Evolutionary conservation across 2,888 invertebrate species (phyloP).

Genomic region (Thalpophila matura): DNA sequence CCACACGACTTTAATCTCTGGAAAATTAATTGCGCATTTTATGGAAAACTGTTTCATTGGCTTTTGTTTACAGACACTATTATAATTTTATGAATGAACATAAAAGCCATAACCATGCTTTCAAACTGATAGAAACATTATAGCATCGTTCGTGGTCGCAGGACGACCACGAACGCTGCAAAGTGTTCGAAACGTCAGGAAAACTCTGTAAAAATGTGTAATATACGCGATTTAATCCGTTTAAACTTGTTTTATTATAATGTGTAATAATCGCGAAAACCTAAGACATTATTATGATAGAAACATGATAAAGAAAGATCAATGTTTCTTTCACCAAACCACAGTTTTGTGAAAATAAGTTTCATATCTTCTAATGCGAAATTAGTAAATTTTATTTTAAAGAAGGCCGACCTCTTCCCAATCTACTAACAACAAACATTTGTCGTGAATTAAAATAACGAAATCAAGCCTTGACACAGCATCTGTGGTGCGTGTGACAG

Average conservation of each 20-base stretch:
- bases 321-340: not conserved
- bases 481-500: constrained; percentile 28
- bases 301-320: not conserved
- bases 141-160: too few relatives aligned
- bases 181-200: too few relatives aligned
- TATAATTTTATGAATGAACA: constrained; percentile 7
- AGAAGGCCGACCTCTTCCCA: not conserved
- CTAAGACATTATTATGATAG: too few relatives aligned
- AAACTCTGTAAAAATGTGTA: too few relatives aligned
- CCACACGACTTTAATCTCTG: constrained; percentile 34
- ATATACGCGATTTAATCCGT: too few relatives aligned
- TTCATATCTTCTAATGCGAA: not conserved
- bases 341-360: not conserved
- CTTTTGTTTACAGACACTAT: constrained; percentile 18
- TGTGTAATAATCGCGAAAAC: too few relatives aligned
- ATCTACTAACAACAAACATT: not conserved
- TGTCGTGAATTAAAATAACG: constrained; percentile 11
- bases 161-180: too few relatives aligned
- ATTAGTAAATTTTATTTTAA: not conserved
- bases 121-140: constrained; percentile 13
- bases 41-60: constrained; percentile 18
- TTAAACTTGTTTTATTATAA: too few relatives aligned
- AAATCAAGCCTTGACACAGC: not conserved
- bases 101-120: constrained; percentile 1
- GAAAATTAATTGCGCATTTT: constrained; percentile 20